phyloP scores from a whole-genome alignment of 92 coral and sea anemone genomes.

The Epizoanthus scotinus region DNA sequence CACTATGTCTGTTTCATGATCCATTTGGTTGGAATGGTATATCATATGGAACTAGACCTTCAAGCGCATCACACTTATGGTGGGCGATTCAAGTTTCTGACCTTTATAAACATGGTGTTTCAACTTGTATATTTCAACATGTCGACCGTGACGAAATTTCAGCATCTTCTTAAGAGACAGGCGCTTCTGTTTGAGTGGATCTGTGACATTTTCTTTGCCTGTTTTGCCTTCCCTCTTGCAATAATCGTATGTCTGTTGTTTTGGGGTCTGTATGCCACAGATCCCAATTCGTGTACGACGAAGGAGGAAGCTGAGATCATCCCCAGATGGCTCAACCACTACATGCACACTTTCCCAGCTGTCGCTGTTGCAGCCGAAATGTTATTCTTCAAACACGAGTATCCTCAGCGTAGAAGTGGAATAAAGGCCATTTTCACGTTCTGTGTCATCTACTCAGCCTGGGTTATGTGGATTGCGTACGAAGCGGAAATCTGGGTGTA shows the following conservation, averaged over 20 bases:
- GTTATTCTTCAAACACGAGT: constrained; percentile 69
- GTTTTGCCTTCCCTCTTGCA: constrained; percentile 81
- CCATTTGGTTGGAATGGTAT: constrained; percentile 69
- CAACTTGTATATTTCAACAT: constrained; percentile 82
- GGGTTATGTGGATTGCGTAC: constrained; percentile 88
- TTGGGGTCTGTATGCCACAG: constrained; percentile 82
- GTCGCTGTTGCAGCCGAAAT: constrained; percentile 65
- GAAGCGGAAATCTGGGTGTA: constrained; percentile 90
- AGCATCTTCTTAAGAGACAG: constrained; percentile 57
- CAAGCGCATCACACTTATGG: constrained; percentile 76
- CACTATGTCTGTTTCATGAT: constrained; percentile 79
- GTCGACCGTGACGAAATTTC: constrained; percentile 80
- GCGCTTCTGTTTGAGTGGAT: constrained; percentile 67
- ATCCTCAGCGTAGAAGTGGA: constrained; percentile 72
- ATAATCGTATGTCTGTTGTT: constrained; percentile 75
- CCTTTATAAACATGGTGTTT: constrained; percentile 84
- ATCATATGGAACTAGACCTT: constrained; percentile 73
- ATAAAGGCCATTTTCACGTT: constrained; percentile 62
- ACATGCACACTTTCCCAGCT: constrained; percentile 86
- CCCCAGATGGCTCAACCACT: constrained; percentile 86
- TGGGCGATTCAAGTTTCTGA: constrained; percentile 91
- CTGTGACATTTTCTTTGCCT: constrained; percentile 81
- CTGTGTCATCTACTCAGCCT: constrained; percentile 61
- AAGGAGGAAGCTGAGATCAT: constrained; percentile 67
- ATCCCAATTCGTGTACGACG: constrained; percentile 76